phyloP scores from a whole-genome alignment of 1,140 invertebrate species.

The Dreissena rostriformis region DNA sequence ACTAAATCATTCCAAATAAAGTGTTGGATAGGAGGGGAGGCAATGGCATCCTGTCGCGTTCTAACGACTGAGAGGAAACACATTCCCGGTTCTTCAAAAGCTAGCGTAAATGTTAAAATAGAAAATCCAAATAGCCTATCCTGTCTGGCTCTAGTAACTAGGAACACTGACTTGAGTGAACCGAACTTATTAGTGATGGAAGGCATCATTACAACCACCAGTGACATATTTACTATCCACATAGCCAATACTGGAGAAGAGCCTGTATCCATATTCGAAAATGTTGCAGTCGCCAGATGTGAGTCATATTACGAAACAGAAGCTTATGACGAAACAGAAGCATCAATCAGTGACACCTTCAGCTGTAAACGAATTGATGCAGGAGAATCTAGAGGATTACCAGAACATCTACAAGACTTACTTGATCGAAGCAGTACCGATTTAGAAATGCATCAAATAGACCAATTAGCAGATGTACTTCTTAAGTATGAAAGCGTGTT shows the following conservation, averaged over 20 bases:
- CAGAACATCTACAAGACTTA: slow-evolving; percentile 15
- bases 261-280: not conserved
- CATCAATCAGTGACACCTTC: not conserved
- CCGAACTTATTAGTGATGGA: not conserved
- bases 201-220: not conserved
- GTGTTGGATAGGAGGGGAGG: not conserved
- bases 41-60: not conserved
- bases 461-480: slow-evolving; percentile 8
- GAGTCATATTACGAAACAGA: too few species aligned
- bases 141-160: not conserved
- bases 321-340: too few species aligned
- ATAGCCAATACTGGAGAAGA: slow-evolving; percentile 5
- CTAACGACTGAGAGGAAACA: not conserved
- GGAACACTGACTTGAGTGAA: not conserved
- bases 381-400: not conserved
- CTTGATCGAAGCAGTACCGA: not conserved
- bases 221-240: slow-evolving; percentile 6
- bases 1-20: slow-evolving; percentile 1
- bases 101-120: slow-evolving; percentile 2
- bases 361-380: not conserved
- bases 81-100: slow-evolving; percentile 2
- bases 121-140: not conserved
- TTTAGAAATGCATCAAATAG: not conserved
- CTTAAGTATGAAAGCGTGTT: slow-evolving; percentile 41
- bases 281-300: not conserved